phyloP scores from a whole-genome alignment of 1,140 invertebrate genomes.

The Choristoneura fumiferana region DNA sequence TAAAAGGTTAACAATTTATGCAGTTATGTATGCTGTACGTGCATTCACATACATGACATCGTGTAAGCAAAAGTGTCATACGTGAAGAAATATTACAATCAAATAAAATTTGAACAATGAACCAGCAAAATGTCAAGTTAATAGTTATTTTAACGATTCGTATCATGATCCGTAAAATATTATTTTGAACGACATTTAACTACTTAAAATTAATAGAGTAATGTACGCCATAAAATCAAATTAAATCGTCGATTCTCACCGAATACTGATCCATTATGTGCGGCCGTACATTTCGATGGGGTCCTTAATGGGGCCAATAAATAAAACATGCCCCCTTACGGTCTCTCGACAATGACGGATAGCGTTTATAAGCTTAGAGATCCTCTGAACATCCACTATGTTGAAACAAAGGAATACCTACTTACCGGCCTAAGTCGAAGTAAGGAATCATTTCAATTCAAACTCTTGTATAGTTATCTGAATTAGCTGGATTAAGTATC shows the following conservation, averaged over 20 bases:
- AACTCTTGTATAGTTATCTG: too few species aligned
- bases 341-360: constrained; percentile 14
- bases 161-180: not conserved
- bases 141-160: not conserved
- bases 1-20: too few species aligned
- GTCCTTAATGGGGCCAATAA: constrained; percentile 18
- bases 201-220: not conserved
- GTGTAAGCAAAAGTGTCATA: too few species aligned
- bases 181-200: too few species aligned
- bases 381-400: constrained; percentile 2
- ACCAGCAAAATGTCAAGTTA: too few species aligned
- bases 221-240: constrained; percentile 8
- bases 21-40: too few species aligned
- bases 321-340: constrained; percentile 17
- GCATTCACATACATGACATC: too few species aligned
- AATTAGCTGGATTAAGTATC: too few species aligned
- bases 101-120: too few species aligned
- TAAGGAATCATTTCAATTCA: too few species aligned
- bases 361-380: constrained; percentile 16
- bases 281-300: constrained; percentile 12
- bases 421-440: too few species aligned
- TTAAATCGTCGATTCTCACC: constrained; percentile 9
- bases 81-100: too few species aligned
- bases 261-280: constrained; percentile 12
- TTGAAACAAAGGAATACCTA: not conserved